Base-by-base conservation (phyloP, 2,888 invertebrate genomes). In the Nysson spinosus region DNA sequence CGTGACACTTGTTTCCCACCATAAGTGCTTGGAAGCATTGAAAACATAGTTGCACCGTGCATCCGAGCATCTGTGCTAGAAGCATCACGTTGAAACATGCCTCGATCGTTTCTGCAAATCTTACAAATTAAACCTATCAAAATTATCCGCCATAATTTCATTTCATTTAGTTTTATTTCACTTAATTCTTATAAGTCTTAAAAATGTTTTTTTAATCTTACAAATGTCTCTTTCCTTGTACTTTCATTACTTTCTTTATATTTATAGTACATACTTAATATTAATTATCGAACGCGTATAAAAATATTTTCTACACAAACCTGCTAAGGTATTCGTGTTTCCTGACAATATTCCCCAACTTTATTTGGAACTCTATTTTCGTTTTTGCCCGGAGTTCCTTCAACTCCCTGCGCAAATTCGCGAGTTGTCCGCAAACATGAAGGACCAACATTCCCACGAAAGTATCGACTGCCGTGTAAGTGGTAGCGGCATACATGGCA, bases 1-100 rank as follows among this genome's bases (percentile, higher is more conserved):
- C n/a, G n/a, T n/a, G n/a, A n/a, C n/a, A n/a, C n/a, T n/a, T n/a
- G n/a, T n/a, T 51, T 65, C 74, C 62, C 50, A 83, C 83, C 54
- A 57, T 62, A 3, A 83, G 61, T 7, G 68, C 69, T 40, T 79
- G 77, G 44, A 78, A 79, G 35, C 72, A 75, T 55, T 83, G 83
- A 24, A 79, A 71, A 46, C 83, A 83, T 20, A 83, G 62, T 24
- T 77, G 77, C 4, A 79, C 30, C 6, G 77, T 71, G 28, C 77
- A 80, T 3, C 68, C 69, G 3, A 80, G 11, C 64, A 79, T 77
- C 26, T 82, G 80, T 3, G 63, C 44, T 19, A 83, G 65, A 9
- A 83, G 67, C 74, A 83, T 77, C 54, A 51, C 17, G 47, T 77
- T 81, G 62, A 82, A 83, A 14, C 69, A 72, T 3, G 69, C 50